A percentile compares a stretch with the other conserved stretches of the same genome.
Conservation (phyloP, 1,140 invertebrate species). For the Drosophila mauritiana region DNA sequence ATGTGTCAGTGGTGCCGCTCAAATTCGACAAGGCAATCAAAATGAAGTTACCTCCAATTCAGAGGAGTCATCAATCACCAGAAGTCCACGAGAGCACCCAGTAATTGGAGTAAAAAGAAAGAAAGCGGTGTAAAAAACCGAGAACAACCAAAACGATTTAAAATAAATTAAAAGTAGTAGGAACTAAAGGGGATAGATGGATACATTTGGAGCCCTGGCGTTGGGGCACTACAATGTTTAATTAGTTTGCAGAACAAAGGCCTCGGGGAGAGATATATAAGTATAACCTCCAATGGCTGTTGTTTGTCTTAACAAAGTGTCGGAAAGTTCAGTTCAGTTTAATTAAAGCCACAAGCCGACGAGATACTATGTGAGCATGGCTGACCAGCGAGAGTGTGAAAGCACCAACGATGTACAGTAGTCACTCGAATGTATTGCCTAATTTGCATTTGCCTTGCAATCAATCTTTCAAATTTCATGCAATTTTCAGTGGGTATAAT, state of each 20-base stretch:
- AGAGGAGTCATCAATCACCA: conserved; percentile 67
- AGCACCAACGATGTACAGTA: conserved; percentile 12
- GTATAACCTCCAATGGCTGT: conserved; percentile 14
- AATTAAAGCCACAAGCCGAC: conserved; percentile 72
- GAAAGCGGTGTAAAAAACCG: conserved; percentile 21
- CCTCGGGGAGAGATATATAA: conserved; percentile 9
- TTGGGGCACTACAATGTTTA: conserved; percentile 57
- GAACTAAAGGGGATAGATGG: neutral
- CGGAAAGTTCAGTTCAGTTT: conserved; percentile 52
- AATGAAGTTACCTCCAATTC: conserved; percentile 72
- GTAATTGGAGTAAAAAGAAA: conserved; percentile 43
- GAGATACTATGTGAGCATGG: neutral
- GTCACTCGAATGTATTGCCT: neutral
- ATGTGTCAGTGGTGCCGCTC: conserved; percentile 65
- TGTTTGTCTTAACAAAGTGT: conserved; percentile 49
- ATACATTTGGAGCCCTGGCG: neutral
- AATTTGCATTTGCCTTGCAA: no score
- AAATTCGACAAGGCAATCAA: conserved; percentile 72
- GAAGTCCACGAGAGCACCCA: conserved; percentile 9
- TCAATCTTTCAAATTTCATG: neutral
- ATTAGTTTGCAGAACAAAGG: conserved; percentile 76
- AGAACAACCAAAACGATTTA: conserved; percentile 60
- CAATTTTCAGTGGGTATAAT: neutral
- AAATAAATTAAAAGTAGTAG: conserved; percentile 75
- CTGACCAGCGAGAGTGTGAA: neutral